Evolutionary conservation across 2,888 invertebrate species (phyloP).

Genomic region (Andrena camellia): DNA sequence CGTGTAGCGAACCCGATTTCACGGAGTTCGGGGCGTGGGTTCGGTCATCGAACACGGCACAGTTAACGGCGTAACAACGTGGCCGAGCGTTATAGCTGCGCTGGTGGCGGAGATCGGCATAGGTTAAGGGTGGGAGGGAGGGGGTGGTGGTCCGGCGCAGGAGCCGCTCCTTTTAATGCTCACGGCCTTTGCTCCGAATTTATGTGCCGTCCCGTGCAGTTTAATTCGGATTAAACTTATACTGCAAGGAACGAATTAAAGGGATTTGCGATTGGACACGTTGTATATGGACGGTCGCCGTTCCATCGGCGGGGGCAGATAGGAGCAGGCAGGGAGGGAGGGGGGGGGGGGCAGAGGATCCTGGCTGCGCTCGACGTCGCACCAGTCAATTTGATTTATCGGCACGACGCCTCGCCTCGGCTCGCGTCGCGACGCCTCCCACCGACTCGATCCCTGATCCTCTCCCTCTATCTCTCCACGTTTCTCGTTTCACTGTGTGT

Average conservation of each 20-base stretch:
- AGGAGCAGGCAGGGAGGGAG: slow-evolving; percentile 53
- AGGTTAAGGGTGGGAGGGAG: neutral
- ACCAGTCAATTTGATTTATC: slow-evolving; percentile 83
- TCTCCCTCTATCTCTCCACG: slow-evolving; percentile 31
- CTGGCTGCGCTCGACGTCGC: slow-evolving; percentile 79
- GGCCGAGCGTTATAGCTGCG: slow-evolving; percentile 18
- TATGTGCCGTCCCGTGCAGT: slow-evolving; percentile 81
- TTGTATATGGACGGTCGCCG: slow-evolving; percentile 78
- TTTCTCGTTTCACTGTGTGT: slow-evolving; percentile 36
- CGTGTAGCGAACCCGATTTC: slow-evolving; percentile 62
- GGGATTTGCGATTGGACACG: slow-evolving; percentile 83
- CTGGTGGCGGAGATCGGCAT: slow-evolving; percentile 13
- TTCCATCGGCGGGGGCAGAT: slow-evolving; percentile 73
- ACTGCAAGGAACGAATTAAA: slow-evolving; percentile 83
- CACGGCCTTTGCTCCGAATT: slow-evolving; percentile 74
- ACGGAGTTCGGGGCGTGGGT: slow-evolving; percentile 39
- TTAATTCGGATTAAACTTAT: slow-evolving; percentile 82
- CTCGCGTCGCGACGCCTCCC: slow-evolving; percentile 71
- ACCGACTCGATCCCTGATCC: slow-evolving; percentile 28
- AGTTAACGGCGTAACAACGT: slow-evolving; percentile 54
- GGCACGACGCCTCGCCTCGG: slow-evolving; percentile 74
- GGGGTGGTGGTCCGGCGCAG: slow-evolving; percentile 31
- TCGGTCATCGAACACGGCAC: slow-evolving; percentile 53
- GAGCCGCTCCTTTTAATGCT: slow-evolving; percentile 75
- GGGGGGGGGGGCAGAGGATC: slow-evolving; percentile 12